These are phyloP conservation scores for Eolophus roseicapilla DNA, from an alignment of 2,113 vertebrate species.

Conservation along the genomic window DNA sequence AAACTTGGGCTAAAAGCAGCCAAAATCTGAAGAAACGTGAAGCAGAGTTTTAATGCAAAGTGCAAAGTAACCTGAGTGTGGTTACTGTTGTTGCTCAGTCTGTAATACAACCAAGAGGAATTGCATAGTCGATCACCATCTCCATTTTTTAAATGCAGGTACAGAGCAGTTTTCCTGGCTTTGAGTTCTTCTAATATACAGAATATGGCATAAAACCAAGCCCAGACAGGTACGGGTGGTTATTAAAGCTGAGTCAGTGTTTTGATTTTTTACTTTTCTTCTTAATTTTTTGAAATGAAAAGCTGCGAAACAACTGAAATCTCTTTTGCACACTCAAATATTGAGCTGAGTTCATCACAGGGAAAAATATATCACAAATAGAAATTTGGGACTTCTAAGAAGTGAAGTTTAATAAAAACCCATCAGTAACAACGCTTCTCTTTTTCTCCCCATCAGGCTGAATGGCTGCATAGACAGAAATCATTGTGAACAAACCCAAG, in stretches of 20 bases:
- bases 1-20: neutral
- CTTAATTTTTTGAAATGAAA: neutral
- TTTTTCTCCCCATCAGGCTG: neutral
- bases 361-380: neutral
- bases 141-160: neutral
- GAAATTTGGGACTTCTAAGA: neutral
- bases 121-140: fast-evolving
- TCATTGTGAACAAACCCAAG: neutral
- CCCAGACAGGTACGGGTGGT: neutral
- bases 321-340: neutral
- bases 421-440: neutral
- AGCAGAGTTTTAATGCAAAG: neutral
- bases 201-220: neutral
- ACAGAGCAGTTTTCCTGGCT: neutral
- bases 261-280: neutral
- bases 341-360: neutral
- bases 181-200: neutral
- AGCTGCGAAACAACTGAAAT: neutral
- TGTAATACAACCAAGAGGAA: neutral
- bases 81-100: neutral
- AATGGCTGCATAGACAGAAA: neutral
- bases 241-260: neutral
- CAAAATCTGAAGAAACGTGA: neutral
- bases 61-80: neutral
- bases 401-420: neutral